These are phyloP conservation scores for Eulacestoma nigropectus DNA, from an alignment of 2,113 vertebrate genomes.

Conservation along the genomic window DNA sequence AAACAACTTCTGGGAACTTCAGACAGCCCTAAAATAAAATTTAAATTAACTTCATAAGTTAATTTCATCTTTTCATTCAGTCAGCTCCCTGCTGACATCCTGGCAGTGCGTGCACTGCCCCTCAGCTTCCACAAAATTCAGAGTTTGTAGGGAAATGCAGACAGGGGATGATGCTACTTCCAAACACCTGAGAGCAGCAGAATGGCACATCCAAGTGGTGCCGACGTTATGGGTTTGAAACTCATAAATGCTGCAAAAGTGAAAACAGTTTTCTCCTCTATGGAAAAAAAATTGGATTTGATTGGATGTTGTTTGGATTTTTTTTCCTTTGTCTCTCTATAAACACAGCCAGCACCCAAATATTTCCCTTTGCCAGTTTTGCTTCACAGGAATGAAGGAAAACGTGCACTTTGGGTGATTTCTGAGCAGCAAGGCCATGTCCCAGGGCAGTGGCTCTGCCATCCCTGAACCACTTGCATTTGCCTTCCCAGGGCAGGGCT, in stretches of 20 bases:
- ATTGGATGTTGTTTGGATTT: fast-evolving
- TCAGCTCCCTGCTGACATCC: background rate
- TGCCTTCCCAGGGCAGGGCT: background rate
- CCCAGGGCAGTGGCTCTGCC: background rate
- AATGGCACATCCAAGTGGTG: fast-evolving
- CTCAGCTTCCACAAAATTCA: background rate
- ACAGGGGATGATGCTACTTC: background rate
- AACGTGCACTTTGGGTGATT: background rate
- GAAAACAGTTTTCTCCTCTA: background rate
- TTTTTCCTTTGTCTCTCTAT: too few species aligned
- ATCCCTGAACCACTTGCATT: background rate
- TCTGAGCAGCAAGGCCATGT: background rate
- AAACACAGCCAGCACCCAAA: background rate
- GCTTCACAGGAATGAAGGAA: background rate
- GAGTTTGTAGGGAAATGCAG: background rate
- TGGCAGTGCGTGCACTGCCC: background rate
- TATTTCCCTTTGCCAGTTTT: background rate
- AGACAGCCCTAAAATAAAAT: background rate
- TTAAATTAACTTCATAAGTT: background rate
- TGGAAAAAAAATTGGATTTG: background rate
- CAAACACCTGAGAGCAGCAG: background rate
- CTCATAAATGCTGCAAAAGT: background rate
- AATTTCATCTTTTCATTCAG: background rate
- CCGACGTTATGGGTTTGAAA: fast-evolving
- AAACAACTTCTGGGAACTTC: background rate